Evolutionary conservation across 2,888 invertebrate genomes (phyloP).

Genomic region (Nomada fabriciana): DNA sequence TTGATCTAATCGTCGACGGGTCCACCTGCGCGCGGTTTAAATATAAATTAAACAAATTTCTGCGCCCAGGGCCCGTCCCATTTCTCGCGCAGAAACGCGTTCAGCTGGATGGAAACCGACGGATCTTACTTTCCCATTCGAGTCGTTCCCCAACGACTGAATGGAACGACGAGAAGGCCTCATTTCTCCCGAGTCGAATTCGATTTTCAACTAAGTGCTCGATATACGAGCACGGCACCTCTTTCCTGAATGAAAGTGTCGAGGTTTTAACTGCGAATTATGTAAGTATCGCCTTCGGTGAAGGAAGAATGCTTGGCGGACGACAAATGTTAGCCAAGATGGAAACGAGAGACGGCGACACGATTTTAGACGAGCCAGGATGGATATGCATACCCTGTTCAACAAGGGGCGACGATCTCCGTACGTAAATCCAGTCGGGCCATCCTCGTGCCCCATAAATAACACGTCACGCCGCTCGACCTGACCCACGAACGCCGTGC

Average conservation of each 20-base stretch:
- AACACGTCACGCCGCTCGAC: constrained; percentile 56
- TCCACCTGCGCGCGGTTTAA: constrained; percentile 39
- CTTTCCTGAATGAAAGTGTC: too few species aligned
- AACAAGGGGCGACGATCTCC: constrained; percentile 54
- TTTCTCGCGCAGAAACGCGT: constrained; percentile 8
- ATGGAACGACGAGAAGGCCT: neutral
- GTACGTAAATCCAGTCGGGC: constrained; percentile 64
- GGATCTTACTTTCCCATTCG: neutral
- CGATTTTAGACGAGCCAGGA: constrained; percentile 43
- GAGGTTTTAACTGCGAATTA: too few species aligned
- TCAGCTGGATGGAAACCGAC: constrained; percentile 17
- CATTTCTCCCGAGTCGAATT: neutral
- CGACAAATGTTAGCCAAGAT: constrained; percentile 5
- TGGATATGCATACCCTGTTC: constrained; percentile 56
- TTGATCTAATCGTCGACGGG: constrained; percentile 29
- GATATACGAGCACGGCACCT: too few species aligned
- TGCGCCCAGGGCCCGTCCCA: neutral
- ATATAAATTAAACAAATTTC: constrained; percentile 56
- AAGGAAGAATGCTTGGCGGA: neutral
- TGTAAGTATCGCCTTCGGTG: too few species aligned
- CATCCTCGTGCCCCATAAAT: constrained; percentile 63
- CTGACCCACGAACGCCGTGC: constrained; percentile 38
- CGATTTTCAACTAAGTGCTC: neutral
- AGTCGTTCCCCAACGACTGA: neutral
- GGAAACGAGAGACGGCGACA: constrained; percentile 22